Conservation (phyloP, 2,888 invertebrate species). For the Euzophera pinguis region DNA sequence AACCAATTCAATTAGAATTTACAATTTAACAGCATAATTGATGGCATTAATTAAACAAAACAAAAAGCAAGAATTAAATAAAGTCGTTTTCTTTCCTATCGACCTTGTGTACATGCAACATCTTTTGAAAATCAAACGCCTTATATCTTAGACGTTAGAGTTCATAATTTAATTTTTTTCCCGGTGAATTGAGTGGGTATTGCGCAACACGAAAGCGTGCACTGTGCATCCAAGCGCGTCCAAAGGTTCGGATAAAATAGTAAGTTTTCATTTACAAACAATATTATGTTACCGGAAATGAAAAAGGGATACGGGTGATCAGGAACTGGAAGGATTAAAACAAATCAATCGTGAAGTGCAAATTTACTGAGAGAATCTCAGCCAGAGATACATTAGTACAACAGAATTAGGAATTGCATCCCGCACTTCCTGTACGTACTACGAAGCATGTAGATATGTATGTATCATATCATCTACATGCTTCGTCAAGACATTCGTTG, state of each 20-base stretch:
- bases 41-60: constrained; percentile 30
- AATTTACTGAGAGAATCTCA: no score
- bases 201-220: constrained; percentile 59
- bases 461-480: no score
- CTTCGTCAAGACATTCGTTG: no score
- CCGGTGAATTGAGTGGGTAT: constrained; percentile 22
- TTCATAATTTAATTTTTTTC: constrained; percentile 20
- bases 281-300: constrained; percentile 3
- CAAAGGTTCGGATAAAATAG: constrained; percentile 19
- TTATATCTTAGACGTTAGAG: constrained; percentile 23
- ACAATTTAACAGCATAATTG: constrained; percentile 23
- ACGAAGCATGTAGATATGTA: no score
- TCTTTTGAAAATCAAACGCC: constrained; percentile 17
- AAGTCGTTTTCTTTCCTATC: constrained; percentile 38
- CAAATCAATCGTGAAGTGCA: background rate
- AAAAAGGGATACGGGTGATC: background rate
- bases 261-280: constrained; percentile 3
- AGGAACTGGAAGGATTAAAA: background rate
- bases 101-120: constrained; percentile 41
- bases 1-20: constrained; percentile 11
- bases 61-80: constrained; percentile 27
- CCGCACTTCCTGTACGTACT: no score
- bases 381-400: no score
- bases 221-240: constrained; percentile 50
- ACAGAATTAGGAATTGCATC: no score